Base-by-base conservation (phyloP, 2,797 vertebrate genomes). In the Pyrocephalus nanus region DNA sequence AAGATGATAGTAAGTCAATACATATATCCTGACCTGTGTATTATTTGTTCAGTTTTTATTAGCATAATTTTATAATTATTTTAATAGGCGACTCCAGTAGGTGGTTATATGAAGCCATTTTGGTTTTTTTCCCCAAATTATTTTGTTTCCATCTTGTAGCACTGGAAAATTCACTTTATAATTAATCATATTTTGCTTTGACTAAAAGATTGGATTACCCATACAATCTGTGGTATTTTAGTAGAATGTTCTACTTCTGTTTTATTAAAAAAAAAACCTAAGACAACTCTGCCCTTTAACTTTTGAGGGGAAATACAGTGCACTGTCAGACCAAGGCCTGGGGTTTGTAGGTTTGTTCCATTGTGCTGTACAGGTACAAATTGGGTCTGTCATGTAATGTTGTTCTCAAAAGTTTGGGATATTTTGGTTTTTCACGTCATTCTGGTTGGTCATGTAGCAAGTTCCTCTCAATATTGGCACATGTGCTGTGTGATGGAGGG, bases 1-100 rank as follows among this genome's bases (percentile, higher is more conserved):
- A 98, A 98, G 97, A 98, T 98, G 94, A 98, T 97, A 98, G 98
- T 97, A 98, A 98, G 98, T 98, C 98, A 98, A 98, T 96, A 96
- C 97, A 95, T 98, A 98, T 98, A 97, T 94, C 97, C 97, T 98
- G 98, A 98, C 92, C 97, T 97, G 98, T 98, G 96, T 98, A 98
- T 98, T 98, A 98, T 99, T 99, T 98, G 97, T 97, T 97, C 98
- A 96, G 96, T 65, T 82, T 95, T 96, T 95, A 94, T 95, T 94
- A 96, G 73, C 78, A 73, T 88, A 85, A 87, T 78, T 95, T 93
- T 93, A 93, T 94, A 92, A 87, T 88, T 40, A 55, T 94, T 95
- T 93, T 89, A 54, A 47, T 43, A 75, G 93, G 67, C 15, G 53
- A 54, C 58, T 54, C 50, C 53, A 53, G 3, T 36, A 81, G 90